Evolutionary conservation across 2,113 vertebrate species (phyloP), one percentile per base, ranked within the genome.

Genomic region (Pseudopodoces humilis): DNA sequence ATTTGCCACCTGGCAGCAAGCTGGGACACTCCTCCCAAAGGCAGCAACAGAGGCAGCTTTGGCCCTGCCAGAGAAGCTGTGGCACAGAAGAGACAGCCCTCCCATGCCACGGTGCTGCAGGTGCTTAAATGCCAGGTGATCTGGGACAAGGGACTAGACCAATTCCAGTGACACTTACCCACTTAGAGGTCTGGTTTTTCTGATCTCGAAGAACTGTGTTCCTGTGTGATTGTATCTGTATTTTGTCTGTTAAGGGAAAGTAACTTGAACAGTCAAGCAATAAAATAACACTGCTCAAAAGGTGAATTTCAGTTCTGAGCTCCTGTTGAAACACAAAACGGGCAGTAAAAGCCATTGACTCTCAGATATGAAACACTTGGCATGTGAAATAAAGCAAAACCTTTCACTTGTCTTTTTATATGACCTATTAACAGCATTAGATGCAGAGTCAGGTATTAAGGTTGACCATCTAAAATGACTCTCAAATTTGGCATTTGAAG

Each of bases 171-270:
- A 72, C 76, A 98, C 99, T 98, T 97, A 99, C 99, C 99, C 99
- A 92, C 98, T 99, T 47, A 99, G 96, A 44, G 99, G 99, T 95
- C 99, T 98, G 90, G 97, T 98, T 98, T 99, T 99, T 97, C 99
- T 99, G 94, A 99, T 99, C 97, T 99, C 99, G 59, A 99, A 99
- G 98, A 99, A 99, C 96, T 99, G 99, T 33, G 99, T 99, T 97
- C 99, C 99, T 3, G 99, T 99, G 92, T 99, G 99, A 98, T 99
- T 99, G 97, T 99, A 99, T 98, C 99, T 99, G 98, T 85, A 74
- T 91, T 86, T 91, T 52, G 30, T 37, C 75, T 68, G 97, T 98
- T 97, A 98, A 98, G 97, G 97, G 94, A 97, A 97, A 97, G 63
- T 21, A 55, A 97, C 31, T 46, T n/a, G 44, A 90, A 86, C 25